Conservation (phyloP, 1,140 invertebrate genomes). For the Drosophila ironensis region DNA sequence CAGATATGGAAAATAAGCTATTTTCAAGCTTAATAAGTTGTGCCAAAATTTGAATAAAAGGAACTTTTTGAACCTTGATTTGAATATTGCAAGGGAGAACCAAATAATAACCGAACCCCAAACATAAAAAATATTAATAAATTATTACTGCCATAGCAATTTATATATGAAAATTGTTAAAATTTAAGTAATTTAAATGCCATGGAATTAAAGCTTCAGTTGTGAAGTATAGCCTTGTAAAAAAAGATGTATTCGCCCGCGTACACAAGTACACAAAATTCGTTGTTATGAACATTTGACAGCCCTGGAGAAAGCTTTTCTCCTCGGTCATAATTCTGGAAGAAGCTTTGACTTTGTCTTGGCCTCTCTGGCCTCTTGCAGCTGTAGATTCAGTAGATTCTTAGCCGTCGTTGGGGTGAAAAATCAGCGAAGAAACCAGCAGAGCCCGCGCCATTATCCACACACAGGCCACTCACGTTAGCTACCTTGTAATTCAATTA, state of each 20-base stretch:
- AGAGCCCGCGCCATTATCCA: too few species aligned
- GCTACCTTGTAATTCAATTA: slow-evolving; percentile 67
- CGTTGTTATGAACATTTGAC: neutral
- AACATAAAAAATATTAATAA: too few species aligned
- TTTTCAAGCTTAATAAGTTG: neutral
- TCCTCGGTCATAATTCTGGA: slow-evolving; percentile 6
- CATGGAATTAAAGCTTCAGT: too few species aligned
- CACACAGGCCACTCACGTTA: neutral
- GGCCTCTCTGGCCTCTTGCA: slow-evolving; percentile 3
- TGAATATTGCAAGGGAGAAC: too few species aligned
- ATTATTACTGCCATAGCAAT: too few species aligned
- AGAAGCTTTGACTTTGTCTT: slow-evolving; percentile 26
- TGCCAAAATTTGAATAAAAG: too few species aligned
- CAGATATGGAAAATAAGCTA: neutral
- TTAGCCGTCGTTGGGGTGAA: slow-evolving; percentile 44
- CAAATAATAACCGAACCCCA: too few species aligned
- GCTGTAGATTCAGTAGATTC: slow-evolving; percentile 56
- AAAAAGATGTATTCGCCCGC: too few species aligned
- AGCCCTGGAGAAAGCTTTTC: slow-evolving; percentile 23
- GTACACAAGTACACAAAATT: too few species aligned
- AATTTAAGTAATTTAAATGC: too few species aligned
- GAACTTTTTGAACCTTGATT: too few species aligned
- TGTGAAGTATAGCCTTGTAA: too few species aligned
- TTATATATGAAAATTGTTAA: neutral
- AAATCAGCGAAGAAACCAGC: slow-evolving; percentile 9